phyloP scores from a whole-genome alignment of 2,888 invertebrate species.

The Lithophane socia region DNA sequence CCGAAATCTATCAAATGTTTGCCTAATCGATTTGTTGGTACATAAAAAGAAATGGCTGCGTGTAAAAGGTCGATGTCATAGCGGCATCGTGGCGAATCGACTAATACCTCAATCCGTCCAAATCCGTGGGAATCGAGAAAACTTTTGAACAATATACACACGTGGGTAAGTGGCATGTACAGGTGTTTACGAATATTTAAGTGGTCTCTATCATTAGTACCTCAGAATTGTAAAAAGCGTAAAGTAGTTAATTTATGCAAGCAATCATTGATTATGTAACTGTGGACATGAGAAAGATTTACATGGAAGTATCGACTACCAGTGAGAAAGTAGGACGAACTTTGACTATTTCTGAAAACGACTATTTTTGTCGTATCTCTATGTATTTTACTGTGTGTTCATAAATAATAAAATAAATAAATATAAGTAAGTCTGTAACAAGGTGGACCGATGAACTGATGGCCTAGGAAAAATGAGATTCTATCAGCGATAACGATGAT shows the following conservation, averaged over 20 bases:
- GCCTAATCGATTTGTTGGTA: constrained; percentile 66
- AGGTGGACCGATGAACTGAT: no score
- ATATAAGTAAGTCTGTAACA: no score
- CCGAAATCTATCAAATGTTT: constrained; percentile 59
- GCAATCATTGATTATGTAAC: constrained; percentile 33
- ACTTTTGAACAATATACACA: constrained; percentile 58
- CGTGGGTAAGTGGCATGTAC: constrained; percentile 45
- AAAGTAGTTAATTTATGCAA: constrained; percentile 34
- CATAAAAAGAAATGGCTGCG: constrained; percentile 65
- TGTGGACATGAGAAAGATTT: constrained; percentile 5
- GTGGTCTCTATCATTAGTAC: constrained; percentile 53
- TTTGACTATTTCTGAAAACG: not conserved
- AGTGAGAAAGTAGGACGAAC: not conserved
- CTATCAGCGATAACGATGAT: no score
- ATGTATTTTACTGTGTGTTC: no score
- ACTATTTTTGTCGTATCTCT: no score
- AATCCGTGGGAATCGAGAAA: constrained; percentile 63
- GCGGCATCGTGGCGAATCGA: constrained; percentile 66
- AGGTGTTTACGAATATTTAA: constrained; percentile 59
- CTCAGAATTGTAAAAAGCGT: constrained; percentile 44
- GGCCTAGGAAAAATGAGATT: no score
- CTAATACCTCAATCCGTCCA: constrained; percentile 67
- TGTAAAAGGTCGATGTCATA: constrained; percentile 66
- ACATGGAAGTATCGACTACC: not conserved
- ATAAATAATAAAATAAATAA: no score